Evolutionary conservation across 2,797 vertebrate species (phyloP), one percentile per base, ranked within the genome.

Genomic region (Syngnathus acus): DNA sequence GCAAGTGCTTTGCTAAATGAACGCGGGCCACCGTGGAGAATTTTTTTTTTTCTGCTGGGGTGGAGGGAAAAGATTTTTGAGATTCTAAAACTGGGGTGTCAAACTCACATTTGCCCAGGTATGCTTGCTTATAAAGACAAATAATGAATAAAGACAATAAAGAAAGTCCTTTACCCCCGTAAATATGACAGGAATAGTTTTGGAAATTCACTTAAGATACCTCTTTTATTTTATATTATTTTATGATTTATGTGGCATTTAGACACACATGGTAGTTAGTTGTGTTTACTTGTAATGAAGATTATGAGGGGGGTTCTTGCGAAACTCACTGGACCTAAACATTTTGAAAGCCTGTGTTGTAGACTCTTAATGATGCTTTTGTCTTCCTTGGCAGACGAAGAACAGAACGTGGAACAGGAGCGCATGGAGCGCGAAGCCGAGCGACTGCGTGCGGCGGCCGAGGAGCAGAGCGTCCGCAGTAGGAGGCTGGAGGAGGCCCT

Each of bases 401-500:
- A 89, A 75, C 87, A 89, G 78, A 87, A 89, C 74, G 62, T 65
- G 0, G 87, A 96, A 75, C 91, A 91, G 65, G 94, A 94, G 73
- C 93, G 92, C 11, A 79, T 92, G 13, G 95, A 97, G 76, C 87
- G 93, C 16, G 95, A 99, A 82, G 74, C 93, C 37, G 87, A 89
- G 19, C 84, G 93, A 32, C 84, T 98, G 72, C 92, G 88, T 32
- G 77, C 85, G 0, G 85, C 92, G 2, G 91, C 88, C 0, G 95
- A 97, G 78, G 94, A 95, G 84, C 95, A 95, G 87, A 90, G 88
- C 21, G 79, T 88, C 53, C 85, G 90, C 37, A 90, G 79, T 0
- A 87, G 95, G 77, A 85, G 90, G 23, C 88, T 98, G 55, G 95
- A 98, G 79, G 93, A 94, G 76, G 92, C 95, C 0, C 89, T 96